A percentile compares a stretch with the other conserved stretches of the same genome.
phyloP scores from a whole-genome alignment of 1,140 invertebrate genomes.

The Bactericera cockerelli region DNA sequence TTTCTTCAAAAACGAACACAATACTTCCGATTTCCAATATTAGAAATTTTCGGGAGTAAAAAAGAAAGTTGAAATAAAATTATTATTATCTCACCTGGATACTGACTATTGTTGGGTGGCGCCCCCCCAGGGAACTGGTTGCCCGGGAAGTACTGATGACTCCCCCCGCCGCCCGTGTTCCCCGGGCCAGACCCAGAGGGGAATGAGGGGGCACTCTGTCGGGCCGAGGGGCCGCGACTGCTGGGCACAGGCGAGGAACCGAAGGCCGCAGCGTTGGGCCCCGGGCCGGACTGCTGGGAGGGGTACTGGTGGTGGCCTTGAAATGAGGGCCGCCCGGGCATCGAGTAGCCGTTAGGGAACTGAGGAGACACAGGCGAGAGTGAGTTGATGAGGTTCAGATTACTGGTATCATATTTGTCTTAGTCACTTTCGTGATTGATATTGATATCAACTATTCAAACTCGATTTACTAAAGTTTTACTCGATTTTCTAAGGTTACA shows the following conservation, averaged over 20 bases:
- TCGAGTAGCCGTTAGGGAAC: slow-evolving; percentile 34
- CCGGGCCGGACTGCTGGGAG: slow-evolving; percentile 16
- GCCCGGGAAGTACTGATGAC: slow-evolving; percentile 33
- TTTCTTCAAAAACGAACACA: too few species aligned
- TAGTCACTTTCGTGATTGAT: too few species aligned
- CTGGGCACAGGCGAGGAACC: slow-evolving; percentile 34
- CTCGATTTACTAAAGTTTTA: too few species aligned
- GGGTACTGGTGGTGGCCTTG: slow-evolving; percentile 43
- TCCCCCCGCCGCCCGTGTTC: slow-evolving; percentile 37
- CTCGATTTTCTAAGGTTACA: too few species aligned
- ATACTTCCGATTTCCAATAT: too few species aligned
- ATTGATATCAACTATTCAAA: too few species aligned
- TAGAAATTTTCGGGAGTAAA: too few species aligned
- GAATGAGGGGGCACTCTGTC: slow-evolving; percentile 49
- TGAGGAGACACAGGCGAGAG: slow-evolving; percentile 28
- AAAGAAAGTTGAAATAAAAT: too few species aligned
- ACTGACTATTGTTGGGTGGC: slow-evolving; percentile 25
- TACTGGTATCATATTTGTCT: too few species aligned
- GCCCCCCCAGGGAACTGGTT: slow-evolving; percentile 20
- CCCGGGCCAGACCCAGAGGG: slow-evolving; percentile 32
- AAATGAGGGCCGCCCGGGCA: slow-evolving; percentile 39
- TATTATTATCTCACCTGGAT: slow-evolving; percentile 21
- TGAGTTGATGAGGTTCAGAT: too few species aligned
- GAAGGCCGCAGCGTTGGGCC: slow-evolving; percentile 29
- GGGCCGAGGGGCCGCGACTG: slow-evolving; percentile 33